A percentile compares a stretch with the other conserved stretches of the same genome.
Conservation (phyloP, 2,113 vertebrate species). For the Empidonax alnorum region DNA sequence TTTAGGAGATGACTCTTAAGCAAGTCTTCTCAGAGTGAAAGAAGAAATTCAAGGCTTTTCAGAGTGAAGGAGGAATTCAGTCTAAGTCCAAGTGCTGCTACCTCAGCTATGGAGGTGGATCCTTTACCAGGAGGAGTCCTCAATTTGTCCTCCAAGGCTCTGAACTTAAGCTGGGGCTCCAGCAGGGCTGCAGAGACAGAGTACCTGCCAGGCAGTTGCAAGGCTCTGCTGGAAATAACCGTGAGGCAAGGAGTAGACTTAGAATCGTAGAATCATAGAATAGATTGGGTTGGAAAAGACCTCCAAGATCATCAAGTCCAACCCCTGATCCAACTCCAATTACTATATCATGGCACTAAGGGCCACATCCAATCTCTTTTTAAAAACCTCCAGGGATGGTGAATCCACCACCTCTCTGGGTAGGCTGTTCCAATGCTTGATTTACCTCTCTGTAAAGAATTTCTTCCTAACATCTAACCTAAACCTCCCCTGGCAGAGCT, state of each 20-base stretch:
- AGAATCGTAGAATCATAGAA: too few relatives aligned
- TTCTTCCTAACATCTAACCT: too few relatives aligned
- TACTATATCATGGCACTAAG: too few relatives aligned
- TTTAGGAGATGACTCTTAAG: neutral
- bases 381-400: too few relatives aligned
- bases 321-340: too few relatives aligned
- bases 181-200: neutral
- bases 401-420: too few relatives aligned
- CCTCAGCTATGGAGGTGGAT: neutral
- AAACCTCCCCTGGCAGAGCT: too few relatives aligned
- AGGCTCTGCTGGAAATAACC: neutral
- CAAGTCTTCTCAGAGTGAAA: neutral
- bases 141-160: neutral
- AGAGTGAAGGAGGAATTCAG: neutral
- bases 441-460: too few relatives aligned
- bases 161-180: neutral
- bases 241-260: fast-evolving
- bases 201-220: neutral
- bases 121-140: neutral
- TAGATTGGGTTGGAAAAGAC: too few relatives aligned
- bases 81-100: neutral
- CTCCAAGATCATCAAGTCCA: too few relatives aligned
- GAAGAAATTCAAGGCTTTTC: neutral
- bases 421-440: too few relatives aligned
- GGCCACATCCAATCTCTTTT: too few relatives aligned